Conservation (phyloP, 2,888 invertebrate genomes). For the Baronia brevicornis region DNA sequence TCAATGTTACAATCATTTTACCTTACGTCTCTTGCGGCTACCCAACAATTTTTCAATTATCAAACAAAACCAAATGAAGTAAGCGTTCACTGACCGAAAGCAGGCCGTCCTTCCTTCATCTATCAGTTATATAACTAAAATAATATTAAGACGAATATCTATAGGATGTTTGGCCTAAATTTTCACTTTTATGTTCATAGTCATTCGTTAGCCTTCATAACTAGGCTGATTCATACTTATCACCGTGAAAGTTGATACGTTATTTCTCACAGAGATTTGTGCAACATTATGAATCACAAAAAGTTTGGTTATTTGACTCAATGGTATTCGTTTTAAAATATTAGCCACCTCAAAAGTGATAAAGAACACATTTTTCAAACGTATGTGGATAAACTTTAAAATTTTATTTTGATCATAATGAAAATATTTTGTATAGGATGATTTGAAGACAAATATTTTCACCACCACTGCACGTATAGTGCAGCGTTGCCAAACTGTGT, state of each 20-base stretch:
- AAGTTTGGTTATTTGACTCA: not conserved
- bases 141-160: slow-evolving; percentile 13
- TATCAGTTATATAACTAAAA: slow-evolving; percentile 20
- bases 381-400: too few relatives aligned
- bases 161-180: slow-evolving; percentile 11
- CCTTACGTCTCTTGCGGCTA: slow-evolving; percentile 5
- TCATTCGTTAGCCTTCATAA: slow-evolving; percentile 10
- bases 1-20: slow-evolving; percentile 13
- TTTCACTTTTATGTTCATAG: slow-evolving; percentile 18
- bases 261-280: not conserved
- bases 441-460: too few relatives aligned
- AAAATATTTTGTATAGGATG: too few relatives aligned
- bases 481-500: too few relatives aligned
- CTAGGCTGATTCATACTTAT: slow-evolving; percentile 18
- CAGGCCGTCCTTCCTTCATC: slow-evolving; percentile 18
- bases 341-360: too few relatives aligned
- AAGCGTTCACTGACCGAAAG: slow-evolving; percentile 15
- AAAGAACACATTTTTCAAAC: too few relatives aligned
- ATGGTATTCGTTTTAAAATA: not conserved
- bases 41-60: slow-evolving; percentile 17
- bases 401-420: too few relatives aligned
- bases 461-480: too few relatives aligned
- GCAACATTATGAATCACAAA: slow-evolving; percentile 2
- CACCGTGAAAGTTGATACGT: slow-evolving; percentile 17
- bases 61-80: slow-evolving; percentile 17